A percentile compares a stretch with the other conserved stretches of the same genome.
Conservation (phyloP, 1,140 invertebrate genomes). For the Drosophila truncata region DNA sequence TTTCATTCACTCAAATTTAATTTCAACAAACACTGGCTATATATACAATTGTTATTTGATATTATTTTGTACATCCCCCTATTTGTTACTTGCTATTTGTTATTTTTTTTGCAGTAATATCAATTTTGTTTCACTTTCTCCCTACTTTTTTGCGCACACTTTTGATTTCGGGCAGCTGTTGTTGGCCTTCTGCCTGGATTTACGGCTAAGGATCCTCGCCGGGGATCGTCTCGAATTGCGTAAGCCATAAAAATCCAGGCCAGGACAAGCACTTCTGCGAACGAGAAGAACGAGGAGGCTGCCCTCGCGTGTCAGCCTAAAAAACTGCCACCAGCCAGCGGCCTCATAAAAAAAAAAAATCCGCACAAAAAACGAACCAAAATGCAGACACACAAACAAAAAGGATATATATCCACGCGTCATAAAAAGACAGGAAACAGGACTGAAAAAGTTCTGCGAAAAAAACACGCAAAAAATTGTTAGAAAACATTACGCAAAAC, state of each 20-base stretch:
- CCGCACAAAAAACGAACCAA: conserved; percentile 17
- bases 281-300: conserved; percentile 18
- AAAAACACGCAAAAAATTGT: conserved; percentile 12
- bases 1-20: background rate
- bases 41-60: conserved; percentile 53
- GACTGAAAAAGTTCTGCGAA: conserved; percentile 8
- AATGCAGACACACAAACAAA: conserved; percentile 13
- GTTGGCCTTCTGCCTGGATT: conserved; percentile 41
- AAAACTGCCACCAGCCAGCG: conserved; percentile 58
- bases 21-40: conserved; percentile 13
- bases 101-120: background rate
- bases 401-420: conserved; percentile 50
- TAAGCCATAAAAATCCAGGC: conserved; percentile 64
- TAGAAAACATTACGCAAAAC: conserved; percentile 63
- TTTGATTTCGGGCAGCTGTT: conserved; percentile 32
- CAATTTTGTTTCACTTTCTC: conserved; percentile 2
- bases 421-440: conserved; percentile 39
- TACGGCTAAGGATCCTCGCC: conserved; percentile 33
- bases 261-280: conserved; percentile 48
- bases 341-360: conserved; percentile 38
- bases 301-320: conserved; percentile 76
- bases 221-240: conserved; percentile 53
- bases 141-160: conserved; percentile 32
- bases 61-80: conserved; percentile 7
- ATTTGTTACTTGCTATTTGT: background rate